Base-by-base conservation (phyloP, 2,797 vertebrate genomes). In the Paratrypauchen microcephalus region DNA sequence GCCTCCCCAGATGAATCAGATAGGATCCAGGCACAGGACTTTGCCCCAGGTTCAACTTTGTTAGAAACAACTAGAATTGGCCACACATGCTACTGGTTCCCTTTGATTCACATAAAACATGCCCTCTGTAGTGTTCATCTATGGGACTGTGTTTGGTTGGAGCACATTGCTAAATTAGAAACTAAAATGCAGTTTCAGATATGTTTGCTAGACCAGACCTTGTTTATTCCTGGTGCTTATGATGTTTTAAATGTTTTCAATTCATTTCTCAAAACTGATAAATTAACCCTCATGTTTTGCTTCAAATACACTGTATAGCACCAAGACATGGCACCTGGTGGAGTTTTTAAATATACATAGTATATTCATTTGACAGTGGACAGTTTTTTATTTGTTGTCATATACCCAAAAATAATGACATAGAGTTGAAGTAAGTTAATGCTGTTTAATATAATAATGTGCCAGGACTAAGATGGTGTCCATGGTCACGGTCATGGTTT, bases 11-110 rank as follows among this genome's bases (percentile, higher is more conserved):
- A 79, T 81, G 83, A 84, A 64, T 82, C 81, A 88, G 81, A 92
- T 80, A 84, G 83, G 86, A 88, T 86, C 86, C 89, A 91, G 88
- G 77, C 87, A 71, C 79, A 72, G 75, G 84, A 83, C 82, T 69
- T 86, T 83, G 84, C 83, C 77, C 78, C 75, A 23, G 90, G 88
- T 90, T 87, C 79, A 67, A 71, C 76, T 80, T 71, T 76, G 83
- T 77, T 90, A 88, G 88, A 91, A 90, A 89, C 83, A 83, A 86
- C 73, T 58, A 70, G 84, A 89, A 87, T 85, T 90, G 88, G 88
- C 88, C 86, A 86, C 91, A 91, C 78, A 87, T 90, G 90, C 88
- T 90, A 88, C 87, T 78, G 85, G 85, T 89, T 86, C 71, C 63
- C 82, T 72, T 68, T 83, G 75, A 77, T 72, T 50, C 79, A 76